phyloP scores from a whole-genome alignment of 2,113 vertebrate species.

The Penelope pileata region DNA sequence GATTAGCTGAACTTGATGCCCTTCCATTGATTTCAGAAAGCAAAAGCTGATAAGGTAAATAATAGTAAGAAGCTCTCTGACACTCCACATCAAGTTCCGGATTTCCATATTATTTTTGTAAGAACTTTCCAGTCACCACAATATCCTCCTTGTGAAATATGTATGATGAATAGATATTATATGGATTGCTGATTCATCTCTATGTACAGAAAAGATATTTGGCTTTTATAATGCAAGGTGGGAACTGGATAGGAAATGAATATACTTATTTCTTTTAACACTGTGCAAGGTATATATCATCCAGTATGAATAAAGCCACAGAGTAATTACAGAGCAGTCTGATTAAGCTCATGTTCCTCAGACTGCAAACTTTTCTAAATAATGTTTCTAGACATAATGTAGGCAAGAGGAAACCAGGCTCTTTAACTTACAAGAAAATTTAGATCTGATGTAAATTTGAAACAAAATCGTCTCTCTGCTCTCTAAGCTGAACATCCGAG shows the following conservation, averaged over 20 bases:
- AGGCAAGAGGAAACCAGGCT: conserved; percentile 6
- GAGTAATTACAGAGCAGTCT: conserved; percentile 71
- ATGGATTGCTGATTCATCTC: conserved; percentile 87
- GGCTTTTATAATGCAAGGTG: conserved; percentile 79
- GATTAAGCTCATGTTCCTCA: conserved; percentile 64
- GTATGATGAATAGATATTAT: conserved; percentile 86
- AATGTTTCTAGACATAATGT: conserved; percentile 41
- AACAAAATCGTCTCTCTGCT: conserved; percentile 30
- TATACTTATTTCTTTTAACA: conserved; percentile 72
- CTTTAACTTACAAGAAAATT: conserved; percentile 4
- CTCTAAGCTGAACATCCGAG: conserved; percentile 11
- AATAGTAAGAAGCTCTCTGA: conserved; percentile 86
- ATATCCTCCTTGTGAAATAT: conserved; percentile 87
- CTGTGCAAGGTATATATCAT: conserved; percentile 57
- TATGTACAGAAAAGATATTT: conserved; percentile 79
- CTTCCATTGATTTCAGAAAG: conserved; percentile 89
- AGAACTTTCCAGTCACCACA: conserved; percentile 82
- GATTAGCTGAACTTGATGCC: conserved; percentile 90
- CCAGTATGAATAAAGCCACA: conserved; percentile 62
- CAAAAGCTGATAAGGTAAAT: conserved; percentile 89
- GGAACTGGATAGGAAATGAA: conserved; percentile 71
- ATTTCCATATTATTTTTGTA: conserved; percentile 88
- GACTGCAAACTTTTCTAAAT: conserved; percentile 60
- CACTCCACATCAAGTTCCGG: conserved; percentile 85
- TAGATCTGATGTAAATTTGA: conserved; percentile 44